Evolutionary conservation across 2,888 invertebrate species (phyloP), one percentile per base, ranked within the genome.

Genomic region (Platycheirus albimanus): DNA sequence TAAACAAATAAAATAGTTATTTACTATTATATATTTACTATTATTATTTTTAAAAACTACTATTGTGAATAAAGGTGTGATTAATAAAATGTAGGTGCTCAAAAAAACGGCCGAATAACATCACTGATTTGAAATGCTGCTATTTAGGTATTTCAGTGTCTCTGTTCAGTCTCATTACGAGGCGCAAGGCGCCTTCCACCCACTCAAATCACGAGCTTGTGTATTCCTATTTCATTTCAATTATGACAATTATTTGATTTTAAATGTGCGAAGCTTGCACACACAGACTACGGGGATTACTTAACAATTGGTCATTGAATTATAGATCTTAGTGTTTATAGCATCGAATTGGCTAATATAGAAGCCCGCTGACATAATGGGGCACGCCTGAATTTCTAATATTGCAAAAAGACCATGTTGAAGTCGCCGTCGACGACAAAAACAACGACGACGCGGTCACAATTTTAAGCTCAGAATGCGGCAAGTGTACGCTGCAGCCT

Each of bases 401-500:
- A 8, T 47, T 56, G 49, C 70, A 38, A 75, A 58, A 52, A 72
- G 24, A 45, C 64, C 43, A 36, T 38, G 51, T 36, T n/a, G n/a
- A n/a, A n/a, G n/a, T n/a, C n/a, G n/a, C n/a, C 38, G 20, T 36
- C 20, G 24, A 13, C 20, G 24, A 24, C 38, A 28, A 28, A 3
- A 3, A 17, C 30, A 17, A 17, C 11, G 11, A 17, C 33, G 1
- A 5, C 11, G 17, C 56, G 8, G 5, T 38, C 33, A 20, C 19
- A 24, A 30, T 51, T 79, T 41, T 20, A 17, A 45, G 11, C 47
- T 6, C 33, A 24, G 33, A 56, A 64, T 38, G 61, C 78, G 61
- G 80, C 85, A 85, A 85, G 84, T 85, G 58, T 19, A 78, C 80
- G 81, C 81, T 58, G 64, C 51, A 66, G 81, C 78, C 81, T 58